Conservation (phyloP, 2,888 invertebrate species). For the Dasypolia templi region DNA sequence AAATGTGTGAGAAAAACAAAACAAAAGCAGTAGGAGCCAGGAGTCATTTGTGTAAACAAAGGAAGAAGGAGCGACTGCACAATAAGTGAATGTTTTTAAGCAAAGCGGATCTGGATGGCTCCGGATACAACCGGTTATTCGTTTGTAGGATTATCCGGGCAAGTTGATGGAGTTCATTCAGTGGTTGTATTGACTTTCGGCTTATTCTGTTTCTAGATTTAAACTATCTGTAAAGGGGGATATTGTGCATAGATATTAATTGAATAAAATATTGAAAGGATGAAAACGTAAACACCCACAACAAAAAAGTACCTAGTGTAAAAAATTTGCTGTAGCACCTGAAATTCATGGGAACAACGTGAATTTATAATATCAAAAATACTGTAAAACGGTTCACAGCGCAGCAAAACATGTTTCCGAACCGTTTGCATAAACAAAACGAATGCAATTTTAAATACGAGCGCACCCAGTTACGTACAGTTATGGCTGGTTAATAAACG, state of each 20-base stretch:
- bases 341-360: constrained; percentile 2
- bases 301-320: background rate
- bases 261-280: background rate
- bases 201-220: background rate
- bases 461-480: constrained; percentile 56
- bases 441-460: constrained; percentile 53
- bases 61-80: constrained; percentile 13
- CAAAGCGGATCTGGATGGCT: constrained; percentile 12
- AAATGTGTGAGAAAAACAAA: constrained; percentile 34
- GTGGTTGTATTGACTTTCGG: background rate
- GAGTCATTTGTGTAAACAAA: constrained; percentile 56
- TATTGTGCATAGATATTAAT: background rate
- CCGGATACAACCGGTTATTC: constrained; percentile 29
- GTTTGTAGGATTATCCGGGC: constrained; percentile 17
- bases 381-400: constrained; percentile 18
- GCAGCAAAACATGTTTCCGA: constrained; percentile 27
- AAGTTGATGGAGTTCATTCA: constrained; percentile 27
- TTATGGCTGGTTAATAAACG: constrained; percentile 44
- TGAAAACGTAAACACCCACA: background rate
- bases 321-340: background rate
- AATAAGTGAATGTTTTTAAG: constrained; percentile 52
- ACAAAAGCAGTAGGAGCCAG: constrained; percentile 27
- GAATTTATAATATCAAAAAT: constrained; percentile 8
- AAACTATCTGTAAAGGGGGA: background rate
- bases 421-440: constrained; percentile 53